phyloP scores from a whole-genome alignment of 1,140 invertebrate genomes.

The Colletes latitarsis region DNA sequence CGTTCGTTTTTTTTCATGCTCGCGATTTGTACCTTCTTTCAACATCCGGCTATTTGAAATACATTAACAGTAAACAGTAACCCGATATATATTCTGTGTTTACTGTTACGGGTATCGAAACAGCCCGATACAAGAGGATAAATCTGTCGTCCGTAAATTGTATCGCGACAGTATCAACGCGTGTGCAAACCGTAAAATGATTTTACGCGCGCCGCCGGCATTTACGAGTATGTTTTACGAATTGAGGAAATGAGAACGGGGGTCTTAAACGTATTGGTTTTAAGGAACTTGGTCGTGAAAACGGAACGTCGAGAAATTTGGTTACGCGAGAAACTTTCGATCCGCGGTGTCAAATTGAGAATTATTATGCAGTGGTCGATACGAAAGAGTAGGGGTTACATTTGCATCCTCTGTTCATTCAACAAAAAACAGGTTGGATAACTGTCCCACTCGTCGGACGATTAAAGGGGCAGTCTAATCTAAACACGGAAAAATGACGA shows the following conservation, averaged over 20 bases:
- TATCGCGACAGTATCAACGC: neutral
- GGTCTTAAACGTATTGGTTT: conserved; percentile 10
- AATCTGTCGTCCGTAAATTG: conserved; percentile 7
- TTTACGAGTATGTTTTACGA: conserved; percentile 13
- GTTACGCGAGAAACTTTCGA: too few species aligned
- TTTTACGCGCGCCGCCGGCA: neutral
- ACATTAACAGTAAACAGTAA: too few species aligned
- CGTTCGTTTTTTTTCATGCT: too few species aligned
- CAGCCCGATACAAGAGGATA: neutral
- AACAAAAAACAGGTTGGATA: too few species aligned
- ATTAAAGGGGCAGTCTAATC: too few species aligned
- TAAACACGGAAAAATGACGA: too few species aligned
- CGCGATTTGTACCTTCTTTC: too few species aligned
- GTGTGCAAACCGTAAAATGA: neutral
- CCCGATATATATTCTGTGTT: neutral
- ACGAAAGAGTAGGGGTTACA: too few species aligned
- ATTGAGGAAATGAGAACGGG: neutral
- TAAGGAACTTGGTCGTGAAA: neutral
- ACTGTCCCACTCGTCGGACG: too few species aligned
- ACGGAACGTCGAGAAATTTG: neutral
- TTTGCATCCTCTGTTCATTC: too few species aligned
- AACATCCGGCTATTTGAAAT: neutral
- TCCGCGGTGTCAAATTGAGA: too few species aligned
- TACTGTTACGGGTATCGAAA: neutral
- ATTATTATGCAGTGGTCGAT: neutral